phyloP scores from a whole-genome alignment of 2,113 vertebrate species.

The Rutilus rutilus region DNA sequence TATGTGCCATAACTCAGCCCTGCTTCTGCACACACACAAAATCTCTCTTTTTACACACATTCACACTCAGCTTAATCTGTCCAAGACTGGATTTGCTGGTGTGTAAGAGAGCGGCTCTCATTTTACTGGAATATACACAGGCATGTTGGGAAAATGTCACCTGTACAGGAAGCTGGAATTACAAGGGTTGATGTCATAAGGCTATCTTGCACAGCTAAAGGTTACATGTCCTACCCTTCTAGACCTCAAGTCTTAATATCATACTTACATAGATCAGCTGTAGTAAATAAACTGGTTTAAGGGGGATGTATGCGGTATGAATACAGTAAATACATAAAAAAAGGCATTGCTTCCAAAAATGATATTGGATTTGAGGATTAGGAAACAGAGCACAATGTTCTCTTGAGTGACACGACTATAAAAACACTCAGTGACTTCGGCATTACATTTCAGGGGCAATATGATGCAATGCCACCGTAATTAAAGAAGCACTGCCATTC shows the following conservation, averaged over 20 bases:
- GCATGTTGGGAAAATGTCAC: conserved; percentile 59
- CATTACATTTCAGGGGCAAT: conserved; percentile 55
- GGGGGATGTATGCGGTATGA: conserved; percentile 43
- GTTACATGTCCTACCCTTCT: conserved; percentile 45
- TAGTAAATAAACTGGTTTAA: conserved; percentile 28
- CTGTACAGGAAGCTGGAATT: conserved; percentile 55
- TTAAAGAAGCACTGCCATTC: conserved; percentile 63
- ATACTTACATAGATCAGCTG: conserved; percentile 44
- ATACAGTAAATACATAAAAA: conserved; percentile 40
- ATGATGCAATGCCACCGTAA: conserved; percentile 69
- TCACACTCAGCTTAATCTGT: conserved; percentile 64
- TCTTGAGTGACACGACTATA: conserved; percentile 49
- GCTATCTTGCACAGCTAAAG: conserved; percentile 58
- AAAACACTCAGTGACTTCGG: conserved; percentile 53
- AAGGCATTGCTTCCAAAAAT: conserved; percentile 48
- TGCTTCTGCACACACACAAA: conserved; percentile 32
- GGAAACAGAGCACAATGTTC: conserved; percentile 48
- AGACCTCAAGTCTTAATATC: conserved; percentile 47
- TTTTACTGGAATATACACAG: conserved; percentile 50
- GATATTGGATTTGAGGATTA: conserved; percentile 59
- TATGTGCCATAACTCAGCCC: conserved; percentile 47
- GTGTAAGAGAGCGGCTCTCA: conserved; percentile 67
- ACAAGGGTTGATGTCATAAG: conserved; percentile 56
- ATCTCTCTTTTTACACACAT: conserved; percentile 29
- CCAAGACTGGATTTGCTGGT: conserved; percentile 70